Evolutionary conservation across 1,140 invertebrate genomes (phyloP), one percentile per base, ranked within the genome.

Genomic region (Laodelphax striatellus): DNA sequence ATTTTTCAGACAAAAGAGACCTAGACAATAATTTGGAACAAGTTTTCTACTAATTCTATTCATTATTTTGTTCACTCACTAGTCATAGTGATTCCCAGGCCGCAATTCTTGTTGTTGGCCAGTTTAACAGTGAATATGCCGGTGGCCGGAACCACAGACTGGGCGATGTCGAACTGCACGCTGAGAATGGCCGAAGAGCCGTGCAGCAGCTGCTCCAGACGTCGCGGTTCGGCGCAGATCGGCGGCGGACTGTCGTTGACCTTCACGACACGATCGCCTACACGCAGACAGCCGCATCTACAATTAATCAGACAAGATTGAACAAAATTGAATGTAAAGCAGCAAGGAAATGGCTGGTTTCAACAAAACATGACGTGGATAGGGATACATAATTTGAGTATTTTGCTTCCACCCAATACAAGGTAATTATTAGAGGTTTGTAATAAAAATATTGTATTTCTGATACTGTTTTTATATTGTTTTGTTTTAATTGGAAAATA

Each of bases 51-150:
- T n/a, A n/a, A n/a, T n/a, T n/a, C 24, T 4, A 28, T 28, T 28
- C 6, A 6, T 28, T 6, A 28, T 4, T 28, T 28, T 9, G 31
- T 24, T 4, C 13, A n/a, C 55, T 75, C 75, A 87, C 87, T 82
- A 71, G 84, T 91, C 5, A 95, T 87, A 6, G 90, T 93, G 8
- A 97, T 82, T 2, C 93, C 93, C 13, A 96, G 76, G 24, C 88
- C 90, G 14, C 81, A 79, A 17, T 75, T 76, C 5, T 77, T 78
- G 28, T 83, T 82, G 69, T 91, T 89, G 0, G 88, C 83, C 11
- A 97, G 74, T 73, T 94, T 91, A 0, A 97, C 91, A 59, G 87
- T 88, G 69, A 94, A 96, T 0, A 90, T 8, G 10, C 93, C 93
- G 66, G 87, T 90, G 11, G 87, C 86, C 1, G 92, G 90, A 55